A percentile compares a stretch with the other conserved stretches of the same genome.
Conservation (phyloP, 2,113 vertebrate genomes). For the Chionodraco myersi region DNA sequence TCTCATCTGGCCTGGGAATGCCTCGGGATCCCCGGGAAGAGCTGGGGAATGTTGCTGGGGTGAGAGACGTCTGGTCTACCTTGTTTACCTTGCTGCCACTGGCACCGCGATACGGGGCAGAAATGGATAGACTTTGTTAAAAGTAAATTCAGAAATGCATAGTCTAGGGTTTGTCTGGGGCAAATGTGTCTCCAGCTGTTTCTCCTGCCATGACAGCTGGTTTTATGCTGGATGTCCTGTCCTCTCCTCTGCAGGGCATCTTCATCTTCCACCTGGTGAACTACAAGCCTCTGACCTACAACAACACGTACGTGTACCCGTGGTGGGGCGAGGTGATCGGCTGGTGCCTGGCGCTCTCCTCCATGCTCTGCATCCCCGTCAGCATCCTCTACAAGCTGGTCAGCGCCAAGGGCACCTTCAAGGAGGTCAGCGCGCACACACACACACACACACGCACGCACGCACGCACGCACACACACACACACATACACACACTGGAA, state of each 20-base stretch:
- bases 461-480: too few species aligned
- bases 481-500: too few species aligned
- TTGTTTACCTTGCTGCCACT: background rate
- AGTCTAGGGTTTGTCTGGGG: background rate
- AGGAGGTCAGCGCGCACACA: constrained; percentile 72
- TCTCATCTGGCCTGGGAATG: background rate
- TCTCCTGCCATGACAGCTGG: background rate
- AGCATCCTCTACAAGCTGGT: constrained; percentile 85
- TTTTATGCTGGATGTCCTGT: too few species aligned
- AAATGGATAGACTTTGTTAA: background rate
- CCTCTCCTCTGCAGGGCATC: constrained; percentile 78
- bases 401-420: constrained; percentile 82
- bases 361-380: constrained; percentile 88
- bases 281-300: constrained; percentile 88
- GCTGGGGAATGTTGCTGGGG: background rate
- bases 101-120: background rate
- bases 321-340: constrained; percentile 90
- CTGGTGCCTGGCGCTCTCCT: constrained; percentile 87
- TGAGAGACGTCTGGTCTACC: background rate
- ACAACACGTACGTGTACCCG: constrained; percentile 86
- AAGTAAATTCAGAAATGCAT: too few species aligned
- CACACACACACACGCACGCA: background rate
- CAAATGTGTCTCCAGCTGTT: background rate
- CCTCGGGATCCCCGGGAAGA: background rate
- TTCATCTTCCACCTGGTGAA: constrained; percentile 88